A percentile compares a stretch with the other conserved stretches of the same genome.
Evolutionary conservation across 35 echinoderm and acorn worm genomes (phyloP).

Genomic region (Diadema setosum): DNA sequence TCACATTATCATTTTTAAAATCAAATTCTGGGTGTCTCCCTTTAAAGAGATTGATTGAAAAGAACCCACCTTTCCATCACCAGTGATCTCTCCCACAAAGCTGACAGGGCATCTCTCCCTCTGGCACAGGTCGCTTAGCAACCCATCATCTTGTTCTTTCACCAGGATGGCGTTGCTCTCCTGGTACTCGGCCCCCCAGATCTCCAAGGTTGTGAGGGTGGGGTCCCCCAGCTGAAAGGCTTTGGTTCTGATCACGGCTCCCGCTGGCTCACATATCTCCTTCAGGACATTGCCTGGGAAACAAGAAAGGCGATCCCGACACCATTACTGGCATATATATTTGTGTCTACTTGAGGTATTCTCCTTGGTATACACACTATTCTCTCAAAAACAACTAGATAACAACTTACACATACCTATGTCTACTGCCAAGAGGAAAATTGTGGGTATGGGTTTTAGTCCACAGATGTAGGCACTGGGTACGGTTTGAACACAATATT

Average conservation of each 20-base stretch:
- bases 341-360: too few species aligned
- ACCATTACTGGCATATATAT: background rate
- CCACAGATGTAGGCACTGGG: too few species aligned
- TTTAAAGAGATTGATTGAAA: too few species aligned
- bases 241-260: slow-evolving; percentile 87
- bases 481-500: too few species aligned
- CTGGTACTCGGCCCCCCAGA: slow-evolving; percentile 99
- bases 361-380: background rate
- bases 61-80: slow-evolving; percentile 90
- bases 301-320: background rate
- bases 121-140: slow-evolving; percentile 64
- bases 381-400: too few species aligned
- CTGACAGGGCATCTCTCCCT: slow-evolving; percentile 85
- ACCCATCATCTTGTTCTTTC: slow-evolving; percentile 32
- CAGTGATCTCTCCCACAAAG: slow-evolving; percentile 95
- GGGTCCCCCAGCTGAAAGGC: slow-evolving; percentile 97
- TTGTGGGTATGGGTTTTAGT: too few species aligned
- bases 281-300: slow-evolving; percentile 91
- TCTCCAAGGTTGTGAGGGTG: slow-evolving; percentile 95
- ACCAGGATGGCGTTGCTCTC: slow-evolving; percentile 94
- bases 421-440: background rate
- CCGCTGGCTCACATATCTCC: slow-evolving; percentile 94
- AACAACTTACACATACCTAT: background rate
- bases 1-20: too few species aligned
- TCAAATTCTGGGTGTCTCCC: too few species aligned